Percentiles rank a stretch among this genome's conserved stretches.
Conservation (phyloP, 1,140 invertebrate species). For the Xylocopa sonorina region DNA sequence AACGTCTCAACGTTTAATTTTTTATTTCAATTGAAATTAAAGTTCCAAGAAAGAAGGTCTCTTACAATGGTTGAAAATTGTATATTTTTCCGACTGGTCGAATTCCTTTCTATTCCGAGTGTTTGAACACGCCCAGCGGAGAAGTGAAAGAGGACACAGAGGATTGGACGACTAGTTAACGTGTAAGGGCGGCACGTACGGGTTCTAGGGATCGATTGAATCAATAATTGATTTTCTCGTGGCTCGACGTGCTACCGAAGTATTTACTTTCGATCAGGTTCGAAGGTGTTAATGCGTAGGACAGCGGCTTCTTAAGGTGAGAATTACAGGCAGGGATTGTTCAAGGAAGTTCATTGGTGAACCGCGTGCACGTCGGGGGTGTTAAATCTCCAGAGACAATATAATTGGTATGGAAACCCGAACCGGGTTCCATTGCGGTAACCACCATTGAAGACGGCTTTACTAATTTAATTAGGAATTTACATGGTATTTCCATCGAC, state of each 20-base stretch:
- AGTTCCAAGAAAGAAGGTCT: neutral
- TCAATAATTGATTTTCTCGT: constrained; percentile 63
- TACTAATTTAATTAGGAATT: constrained; percentile 69
- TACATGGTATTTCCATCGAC: constrained; percentile 63
- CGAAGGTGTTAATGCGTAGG: constrained; percentile 67
- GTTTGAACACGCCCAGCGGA: neutral
- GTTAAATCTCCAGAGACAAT: constrained; percentile 52
- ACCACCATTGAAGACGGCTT: constrained; percentile 38
- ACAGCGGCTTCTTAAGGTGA: constrained; percentile 58
- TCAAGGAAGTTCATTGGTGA: constrained; percentile 59
- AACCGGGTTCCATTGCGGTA: constrained; percentile 9
- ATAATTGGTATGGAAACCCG: constrained; percentile 33
- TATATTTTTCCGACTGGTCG: neutral
- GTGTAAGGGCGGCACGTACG: constrained; percentile 25
- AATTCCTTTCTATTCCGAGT: neutral
- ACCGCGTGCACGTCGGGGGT: constrained; percentile 35
- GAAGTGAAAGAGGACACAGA: constrained; percentile 34
- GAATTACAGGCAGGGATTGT: constrained; percentile 62
- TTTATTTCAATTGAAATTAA: no score
- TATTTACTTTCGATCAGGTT: constrained; percentile 68
- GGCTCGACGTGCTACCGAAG: constrained; percentile 35
- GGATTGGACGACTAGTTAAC: constrained; percentile 52
- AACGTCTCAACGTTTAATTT: no score
- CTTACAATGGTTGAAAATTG: neutral
- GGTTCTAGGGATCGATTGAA: constrained; percentile 55